phyloP scores from a whole-genome alignment of 2,113 vertebrate species.

The Mirounga angustirostris region DNA sequence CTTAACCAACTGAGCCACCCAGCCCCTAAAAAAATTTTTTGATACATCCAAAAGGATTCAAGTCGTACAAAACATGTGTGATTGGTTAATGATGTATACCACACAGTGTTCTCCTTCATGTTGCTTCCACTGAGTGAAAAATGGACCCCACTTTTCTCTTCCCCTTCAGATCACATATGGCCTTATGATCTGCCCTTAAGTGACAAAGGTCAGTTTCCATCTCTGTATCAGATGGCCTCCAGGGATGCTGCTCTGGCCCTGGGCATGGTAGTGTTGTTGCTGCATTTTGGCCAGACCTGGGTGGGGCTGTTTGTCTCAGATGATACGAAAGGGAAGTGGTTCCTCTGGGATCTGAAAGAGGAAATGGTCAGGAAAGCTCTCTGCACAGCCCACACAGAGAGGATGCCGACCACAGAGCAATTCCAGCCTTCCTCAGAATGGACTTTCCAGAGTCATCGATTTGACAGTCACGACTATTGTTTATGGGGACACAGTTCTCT shows the following conservation, averaged over 20 bases:
- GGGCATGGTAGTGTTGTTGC: neutral
- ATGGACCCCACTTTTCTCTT: neutral
- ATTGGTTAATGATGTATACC: neutral
- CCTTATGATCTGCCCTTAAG: neutral
- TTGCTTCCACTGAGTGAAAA: neutral
- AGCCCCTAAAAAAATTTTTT: neutral
- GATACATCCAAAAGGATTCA: neutral
- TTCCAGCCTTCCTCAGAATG: neutral
- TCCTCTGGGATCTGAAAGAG: neutral
- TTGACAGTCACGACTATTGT: too few relatives aligned
- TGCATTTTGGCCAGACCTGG: constrained; percentile 23
- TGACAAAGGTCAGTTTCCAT: constrained; percentile 16
- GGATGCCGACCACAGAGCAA: neutral
- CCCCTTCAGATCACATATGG: neutral
- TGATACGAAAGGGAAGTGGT: neutral
- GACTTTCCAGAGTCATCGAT: neutral
- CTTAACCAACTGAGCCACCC: neutral
- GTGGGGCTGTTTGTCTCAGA: neutral
- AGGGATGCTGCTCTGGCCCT: neutral
- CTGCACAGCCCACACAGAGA: rapidly evolving
- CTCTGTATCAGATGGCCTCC: neutral
- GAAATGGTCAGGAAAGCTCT: neutral
- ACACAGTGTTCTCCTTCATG: neutral
- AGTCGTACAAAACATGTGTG: neutral
- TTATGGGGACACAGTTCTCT: neutral